Evolutionary conservation across 2,113 vertebrate species (phyloP), one percentile per base, ranked within the genome.

Genomic region (Chrysochloris asiatica): DNA sequence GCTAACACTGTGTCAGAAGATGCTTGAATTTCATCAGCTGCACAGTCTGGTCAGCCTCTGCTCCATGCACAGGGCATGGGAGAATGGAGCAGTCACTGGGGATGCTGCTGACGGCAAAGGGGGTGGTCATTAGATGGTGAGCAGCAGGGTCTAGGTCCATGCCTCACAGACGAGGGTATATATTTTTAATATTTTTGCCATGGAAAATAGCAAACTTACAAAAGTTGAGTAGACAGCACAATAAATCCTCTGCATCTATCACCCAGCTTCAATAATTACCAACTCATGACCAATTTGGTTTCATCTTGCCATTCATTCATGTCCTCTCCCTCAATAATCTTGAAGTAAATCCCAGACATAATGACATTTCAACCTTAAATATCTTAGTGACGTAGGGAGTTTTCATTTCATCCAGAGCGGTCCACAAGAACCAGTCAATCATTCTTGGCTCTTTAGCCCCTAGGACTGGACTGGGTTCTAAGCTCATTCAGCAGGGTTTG

Each of bases 51-150:
- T 47, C 38, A 22, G 54, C n/a, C 28, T 90, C 89, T 94, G 94
- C 56, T 79, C 24, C 1, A 0, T 2, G n/a, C 83, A 28, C 24
- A 8, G 69, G 90, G 73, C 43, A 0, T 4, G 48, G 56, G 47
- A 17, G 47, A 17, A 22, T 2, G 4, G n/a, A 36, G 85, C 45
- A 8, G 84, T 69, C 90, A 5, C 92, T 14, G 86, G 80, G 83
- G 72, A 86, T 0, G 1, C 83, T 92, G 91, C 90, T 95, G 92
- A 88, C 89, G 93, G 91, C 52, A 72, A 52, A 45, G 79, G 54
- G 43, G n/a, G 26, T 19, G 50, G 75, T 90, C 88, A 92, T 89
- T 93, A 93, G 82, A 67, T 86, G 92, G 89, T 50, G 36, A 56
- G 59, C 89, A 86, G 90, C 77, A 69, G 88, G 89, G 59, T 9